These are phyloP conservation scores for Syngnathus typhle DNA, from an alignment of 2,113 vertebrate species.

Conservation along the genomic window DNA sequence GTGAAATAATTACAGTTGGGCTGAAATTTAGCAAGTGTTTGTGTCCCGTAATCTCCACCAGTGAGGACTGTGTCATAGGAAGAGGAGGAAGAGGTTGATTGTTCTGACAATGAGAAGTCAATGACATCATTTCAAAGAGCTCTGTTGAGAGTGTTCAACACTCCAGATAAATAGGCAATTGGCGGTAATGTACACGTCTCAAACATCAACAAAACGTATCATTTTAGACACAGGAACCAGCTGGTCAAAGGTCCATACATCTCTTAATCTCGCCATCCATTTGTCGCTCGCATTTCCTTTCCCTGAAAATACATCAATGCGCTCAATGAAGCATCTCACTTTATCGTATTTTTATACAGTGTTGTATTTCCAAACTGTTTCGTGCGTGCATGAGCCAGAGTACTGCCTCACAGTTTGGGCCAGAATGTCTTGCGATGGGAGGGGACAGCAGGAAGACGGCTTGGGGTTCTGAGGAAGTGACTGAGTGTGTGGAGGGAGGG, in stretches of 20 bases:
- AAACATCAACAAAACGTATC: constrained; percentile 36
- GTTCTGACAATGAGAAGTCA: constrained; percentile 64
- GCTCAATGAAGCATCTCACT: neutral
- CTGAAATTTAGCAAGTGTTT: constrained; percentile 51
- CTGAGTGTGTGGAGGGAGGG: constrained; percentile 31
- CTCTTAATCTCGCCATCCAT: constrained; percentile 13
- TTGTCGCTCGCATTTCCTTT: neutral
- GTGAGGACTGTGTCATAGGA: constrained; percentile 64
- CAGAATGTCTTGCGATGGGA: constrained; percentile 62
- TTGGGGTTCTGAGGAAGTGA: constrained; percentile 59
- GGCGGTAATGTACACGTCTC: constrained; percentile 17
- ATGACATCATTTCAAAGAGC: constrained; percentile 69
- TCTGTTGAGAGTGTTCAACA: constrained; percentile 40
- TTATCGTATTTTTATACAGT: neutral
- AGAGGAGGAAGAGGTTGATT: constrained; percentile 70
- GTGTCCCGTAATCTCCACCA: constrained; percentile 53
- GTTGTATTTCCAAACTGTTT: constrained; percentile 3
- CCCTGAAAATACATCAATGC: constrained; percentile 6
- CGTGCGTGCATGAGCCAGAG: constrained; percentile 11
- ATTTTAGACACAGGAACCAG: constrained; percentile 24
- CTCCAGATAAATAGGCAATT: constrained; percentile 18
- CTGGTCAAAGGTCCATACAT: constrained; percentile 17
- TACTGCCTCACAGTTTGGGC: constrained; percentile 28
- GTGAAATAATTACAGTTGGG: constrained; percentile 68
- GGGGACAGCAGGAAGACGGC: constrained; percentile 64